Percentiles rank a stretch among this genome's conserved stretches.
These are phyloP conservation scores for Colossoma macropomum DNA, from an alignment of 2,113 vertebrate genomes.

Conservation along the genomic window DNA sequence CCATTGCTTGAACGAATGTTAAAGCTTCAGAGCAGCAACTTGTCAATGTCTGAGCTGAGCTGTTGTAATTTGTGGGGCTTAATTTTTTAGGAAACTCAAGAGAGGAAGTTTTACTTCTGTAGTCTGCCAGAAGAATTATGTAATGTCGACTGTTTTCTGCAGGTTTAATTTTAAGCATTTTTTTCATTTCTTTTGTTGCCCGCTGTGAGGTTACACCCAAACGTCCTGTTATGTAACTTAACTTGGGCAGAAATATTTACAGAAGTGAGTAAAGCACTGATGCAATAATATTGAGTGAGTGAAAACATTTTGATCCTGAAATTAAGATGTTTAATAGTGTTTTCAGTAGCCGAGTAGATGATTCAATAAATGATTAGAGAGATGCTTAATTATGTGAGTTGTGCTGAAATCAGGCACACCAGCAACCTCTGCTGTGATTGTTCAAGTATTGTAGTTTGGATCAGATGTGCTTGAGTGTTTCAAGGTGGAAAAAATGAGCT, in stretches of 20 bases:
- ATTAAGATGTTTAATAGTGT: too few species aligned
- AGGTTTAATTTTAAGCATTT: background rate
- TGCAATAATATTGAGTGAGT: background rate
- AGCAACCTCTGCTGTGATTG: background rate
- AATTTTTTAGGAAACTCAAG: slow-evolving; percentile 8
- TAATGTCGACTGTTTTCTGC: slow-evolving; percentile 44
- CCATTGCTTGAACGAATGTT: background rate
- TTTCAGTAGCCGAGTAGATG: too few species aligned
- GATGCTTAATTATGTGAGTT: background rate
- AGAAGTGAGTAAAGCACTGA: background rate
- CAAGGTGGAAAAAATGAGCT: background rate
- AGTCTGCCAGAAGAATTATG: slow-evolving; percentile 43
- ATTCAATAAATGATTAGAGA: too few species aligned
- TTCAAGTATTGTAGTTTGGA: background rate
- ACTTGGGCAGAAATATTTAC: background rate
- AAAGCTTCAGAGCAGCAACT: background rate
- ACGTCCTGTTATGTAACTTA: slow-evolving; percentile 17
- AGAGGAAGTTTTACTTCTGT: slow-evolving; percentile 11
- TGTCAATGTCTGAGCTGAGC: slow-evolving; percentile 8
- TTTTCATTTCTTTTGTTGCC: background rate
- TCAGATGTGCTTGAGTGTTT: background rate
- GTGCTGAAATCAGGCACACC: background rate
- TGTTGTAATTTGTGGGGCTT: background rate
- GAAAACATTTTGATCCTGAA: background rate
- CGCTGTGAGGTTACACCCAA: slow-evolving; percentile 32